A percentile compares a stretch with the other conserved stretches of the same genome.
phyloP scores from a whole-genome alignment of 2,888 invertebrate species.

The Lepeophtheirus nordmannii region DNA sequence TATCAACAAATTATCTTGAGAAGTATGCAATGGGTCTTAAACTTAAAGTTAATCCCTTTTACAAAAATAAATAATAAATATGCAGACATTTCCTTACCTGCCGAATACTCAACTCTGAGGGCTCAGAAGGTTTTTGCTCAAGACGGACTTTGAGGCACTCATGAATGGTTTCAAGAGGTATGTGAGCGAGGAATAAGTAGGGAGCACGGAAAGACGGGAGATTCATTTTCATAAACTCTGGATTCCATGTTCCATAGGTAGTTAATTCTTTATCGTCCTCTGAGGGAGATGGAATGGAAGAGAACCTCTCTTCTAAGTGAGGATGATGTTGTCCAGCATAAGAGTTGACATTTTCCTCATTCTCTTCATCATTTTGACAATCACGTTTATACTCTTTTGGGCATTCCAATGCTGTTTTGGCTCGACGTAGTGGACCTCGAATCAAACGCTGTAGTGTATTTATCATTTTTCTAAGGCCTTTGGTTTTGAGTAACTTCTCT shows the following conservation, averaged over 20 bases:
- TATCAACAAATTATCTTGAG: no score
- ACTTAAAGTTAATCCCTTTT: no score
- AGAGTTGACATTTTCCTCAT: not conserved
- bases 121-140: constrained; percentile 63
- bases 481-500: constrained; percentile 69
- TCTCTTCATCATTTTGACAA: not conserved
- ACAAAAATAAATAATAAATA: no score
- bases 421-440: constrained; percentile 24
- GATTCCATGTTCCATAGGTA: constrained; percentile 59
- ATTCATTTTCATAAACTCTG: constrained; percentile 55
- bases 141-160: constrained; percentile 72
- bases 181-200: constrained; percentile 60
- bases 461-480: constrained; percentile 62
- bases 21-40: no score
- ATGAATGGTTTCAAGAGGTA: constrained; percentile 78
- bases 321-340: not conserved
- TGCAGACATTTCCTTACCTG: constrained; percentile 45
- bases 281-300: constrained; percentile 22
- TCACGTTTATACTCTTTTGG: not conserved
- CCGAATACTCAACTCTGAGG: constrained; percentile 67
- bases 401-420: constrained; percentile 19
- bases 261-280: constrained; percentile 41
- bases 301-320: constrained; percentile 19
- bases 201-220: constrained; percentile 67
- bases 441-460: constrained; percentile 40